Evolutionary conservation across 2,113 vertebrate genomes (phyloP).

Genomic region (Callorhinus ursinus): DNA sequence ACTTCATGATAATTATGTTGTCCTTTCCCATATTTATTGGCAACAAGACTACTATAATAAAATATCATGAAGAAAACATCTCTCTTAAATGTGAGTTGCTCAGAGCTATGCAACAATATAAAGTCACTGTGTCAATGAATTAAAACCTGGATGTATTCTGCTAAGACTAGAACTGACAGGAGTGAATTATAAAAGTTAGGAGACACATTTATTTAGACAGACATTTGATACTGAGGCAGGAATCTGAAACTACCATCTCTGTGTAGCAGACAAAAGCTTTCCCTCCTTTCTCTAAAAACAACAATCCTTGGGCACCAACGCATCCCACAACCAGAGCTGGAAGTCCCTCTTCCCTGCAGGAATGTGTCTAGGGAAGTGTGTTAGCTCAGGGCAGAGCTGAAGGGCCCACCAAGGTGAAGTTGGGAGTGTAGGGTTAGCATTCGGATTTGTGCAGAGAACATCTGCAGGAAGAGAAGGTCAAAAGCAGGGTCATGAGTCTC

Average conservation of each 20-base stretch:
- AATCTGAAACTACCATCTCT: neutral
- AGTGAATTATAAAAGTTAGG: neutral
- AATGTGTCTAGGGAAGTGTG: rapidly evolving
- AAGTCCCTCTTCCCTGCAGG: no score
- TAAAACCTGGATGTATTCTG: neutral
- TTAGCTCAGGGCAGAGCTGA: neutral
- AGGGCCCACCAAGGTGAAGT: rapidly evolving
- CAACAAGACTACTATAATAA: neutral
- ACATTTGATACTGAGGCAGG: neutral
- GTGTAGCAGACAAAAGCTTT: neutral
- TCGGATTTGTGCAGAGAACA: neutral
- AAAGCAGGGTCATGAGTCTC: neutral
- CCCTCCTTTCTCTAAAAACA: neutral
- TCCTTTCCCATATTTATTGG: neutral
- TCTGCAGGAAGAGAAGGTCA: neutral
- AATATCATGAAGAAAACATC: neutral
- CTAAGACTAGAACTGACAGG: neutral
- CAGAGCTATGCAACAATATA: neutral
- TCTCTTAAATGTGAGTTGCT: neutral
- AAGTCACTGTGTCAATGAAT: neutral
- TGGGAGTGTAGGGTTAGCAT: rapidly evolving
- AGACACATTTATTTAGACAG: neutral
- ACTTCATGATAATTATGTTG: neutral
- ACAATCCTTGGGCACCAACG: rapidly evolving
- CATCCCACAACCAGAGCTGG: neutral